These are phyloP conservation scores for Anolis carolinensis DNA, from an alignment of 2,113 vertebrate species.

Conservation along the genomic window DNA sequence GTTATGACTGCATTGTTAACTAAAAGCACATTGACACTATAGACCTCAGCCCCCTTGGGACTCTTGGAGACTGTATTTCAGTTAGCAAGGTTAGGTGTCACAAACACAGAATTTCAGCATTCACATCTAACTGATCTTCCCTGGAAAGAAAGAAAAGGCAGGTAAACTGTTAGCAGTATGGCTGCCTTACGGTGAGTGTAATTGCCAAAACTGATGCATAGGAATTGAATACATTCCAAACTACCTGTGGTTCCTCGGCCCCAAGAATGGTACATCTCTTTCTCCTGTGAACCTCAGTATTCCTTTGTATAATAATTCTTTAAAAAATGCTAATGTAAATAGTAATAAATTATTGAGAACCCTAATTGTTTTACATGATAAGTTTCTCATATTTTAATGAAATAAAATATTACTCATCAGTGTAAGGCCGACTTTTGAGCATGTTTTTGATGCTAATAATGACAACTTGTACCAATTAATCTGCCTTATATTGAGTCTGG, in stretches of 20 bases:
- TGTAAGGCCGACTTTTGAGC: constrained; percentile 19
- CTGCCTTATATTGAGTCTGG: neutral
- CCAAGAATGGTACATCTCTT: constrained; percentile 36
- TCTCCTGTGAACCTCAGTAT: constrained; percentile 38
- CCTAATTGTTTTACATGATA: constrained; percentile 81
- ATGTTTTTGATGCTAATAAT: neutral
- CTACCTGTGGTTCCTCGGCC: neutral
- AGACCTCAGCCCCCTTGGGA: neutral
- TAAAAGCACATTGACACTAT: neutral
- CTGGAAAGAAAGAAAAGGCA: neutral
- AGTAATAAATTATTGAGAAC: constrained; percentile 85
- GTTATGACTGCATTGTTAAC: neutral
- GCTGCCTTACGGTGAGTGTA: neutral
- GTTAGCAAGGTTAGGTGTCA: too few species aligned
- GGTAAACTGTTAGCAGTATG: neutral
- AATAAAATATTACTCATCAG: constrained; percentile 76
- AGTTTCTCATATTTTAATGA: constrained; percentile 84
- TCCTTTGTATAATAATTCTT: constrained; percentile 65
- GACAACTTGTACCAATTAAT: neutral
- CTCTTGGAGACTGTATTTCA: neutral
- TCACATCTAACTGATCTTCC: neutral
- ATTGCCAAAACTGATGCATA: constrained; percentile 31
- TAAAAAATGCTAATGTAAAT: constrained; percentile 78
- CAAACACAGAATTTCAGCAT: neutral
- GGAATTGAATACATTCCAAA: neutral